These are phyloP conservation scores for Silurus lanzhouensis DNA, from an alignment of 2,797 vertebrate species.

Conservation along the genomic window DNA sequence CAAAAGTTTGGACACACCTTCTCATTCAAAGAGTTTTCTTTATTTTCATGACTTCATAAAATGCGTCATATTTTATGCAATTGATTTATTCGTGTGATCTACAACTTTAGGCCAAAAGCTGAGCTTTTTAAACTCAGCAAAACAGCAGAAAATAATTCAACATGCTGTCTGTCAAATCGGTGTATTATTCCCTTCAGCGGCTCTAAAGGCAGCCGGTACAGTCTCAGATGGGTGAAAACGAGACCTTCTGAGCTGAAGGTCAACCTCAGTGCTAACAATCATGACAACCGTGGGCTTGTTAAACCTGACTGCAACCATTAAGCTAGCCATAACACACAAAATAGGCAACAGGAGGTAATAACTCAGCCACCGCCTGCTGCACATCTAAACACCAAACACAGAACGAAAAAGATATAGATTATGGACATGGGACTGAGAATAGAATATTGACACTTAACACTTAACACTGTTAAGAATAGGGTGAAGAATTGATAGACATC, in stretches of 20 bases:
- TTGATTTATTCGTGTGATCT: background rate
- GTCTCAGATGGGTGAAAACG: slow-evolving; percentile 13
- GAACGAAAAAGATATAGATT: background rate
- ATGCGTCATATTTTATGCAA: background rate
- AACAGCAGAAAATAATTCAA: background rate
- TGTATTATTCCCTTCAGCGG: slow-evolving; percentile 8
- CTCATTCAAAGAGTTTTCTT: no score
- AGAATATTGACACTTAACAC: background rate
- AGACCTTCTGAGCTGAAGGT: slow-evolving; percentile 47
- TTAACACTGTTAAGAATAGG: background rate
- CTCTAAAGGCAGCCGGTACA: slow-evolving; percentile 21
- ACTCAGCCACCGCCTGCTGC: slow-evolving; percentile 6
- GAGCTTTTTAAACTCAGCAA: background rate
- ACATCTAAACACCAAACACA: background rate
- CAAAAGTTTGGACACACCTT: no score
- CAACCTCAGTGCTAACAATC: slow-evolving; percentile 47
- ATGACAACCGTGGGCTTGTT: slow-evolving; percentile 34
- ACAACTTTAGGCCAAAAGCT: background rate
- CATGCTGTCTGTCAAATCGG: background rate
- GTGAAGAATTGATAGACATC: background rate
- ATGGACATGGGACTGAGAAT: background rate
- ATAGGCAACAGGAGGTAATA: slow-evolving; percentile 50
- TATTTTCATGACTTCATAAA: background rate
- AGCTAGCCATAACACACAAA: slow-evolving; percentile 36
- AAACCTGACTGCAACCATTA: slow-evolving; percentile 31